Percentiles rank a stretch among this genome's conserved stretches.
Conservation (phyloP, 2,888 invertebrate species). For the Epinotia ramella region DNA sequence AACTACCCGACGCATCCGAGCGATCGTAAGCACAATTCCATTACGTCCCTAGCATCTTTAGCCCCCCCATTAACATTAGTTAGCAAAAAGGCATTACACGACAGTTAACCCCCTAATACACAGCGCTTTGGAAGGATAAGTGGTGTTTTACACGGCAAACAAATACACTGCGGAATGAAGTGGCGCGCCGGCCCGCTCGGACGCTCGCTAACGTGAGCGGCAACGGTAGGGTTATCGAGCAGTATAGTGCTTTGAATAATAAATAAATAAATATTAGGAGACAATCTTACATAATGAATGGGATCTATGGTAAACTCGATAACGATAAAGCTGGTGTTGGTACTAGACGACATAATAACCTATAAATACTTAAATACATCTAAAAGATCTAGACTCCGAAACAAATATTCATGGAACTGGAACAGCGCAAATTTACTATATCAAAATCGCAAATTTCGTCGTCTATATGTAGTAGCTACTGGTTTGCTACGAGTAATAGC, state of each 20-base stretch:
- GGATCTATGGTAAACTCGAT: too few relatives aligned
- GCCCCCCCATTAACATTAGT: conserved; percentile 34
- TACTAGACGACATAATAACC: too few relatives aligned
- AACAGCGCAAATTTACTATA: too few relatives aligned
- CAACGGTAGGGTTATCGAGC: background rate
- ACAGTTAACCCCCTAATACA: conserved; percentile 57
- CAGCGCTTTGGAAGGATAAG: conserved; percentile 61
- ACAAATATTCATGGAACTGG: too few relatives aligned
- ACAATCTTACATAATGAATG: too few relatives aligned
- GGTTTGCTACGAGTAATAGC: too few relatives aligned
- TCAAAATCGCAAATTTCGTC: too few relatives aligned
- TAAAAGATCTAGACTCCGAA: too few relatives aligned
- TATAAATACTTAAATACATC: too few relatives aligned
- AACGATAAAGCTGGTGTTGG: too few relatives aligned
- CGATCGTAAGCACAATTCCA: conserved; percentile 13
- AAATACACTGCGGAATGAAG: conserved; percentile 79
- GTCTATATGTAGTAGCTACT: too few relatives aligned
- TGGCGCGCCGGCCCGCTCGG: conserved; percentile 63
- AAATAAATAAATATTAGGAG: too few relatives aligned
- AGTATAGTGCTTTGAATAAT: background rate
- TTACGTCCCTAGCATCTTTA: conserved; percentile 22
- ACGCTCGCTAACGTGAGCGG: conserved; percentile 50
- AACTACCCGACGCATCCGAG: background rate
- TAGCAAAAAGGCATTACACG: conserved; percentile 49
- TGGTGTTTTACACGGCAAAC: conserved; percentile 70